A percentile compares a stretch with the other conserved stretches of the same genome.
phyloP scores from a whole-genome alignment of 2,888 invertebrate genomes.

The Malachius bipustulatus region DNA sequence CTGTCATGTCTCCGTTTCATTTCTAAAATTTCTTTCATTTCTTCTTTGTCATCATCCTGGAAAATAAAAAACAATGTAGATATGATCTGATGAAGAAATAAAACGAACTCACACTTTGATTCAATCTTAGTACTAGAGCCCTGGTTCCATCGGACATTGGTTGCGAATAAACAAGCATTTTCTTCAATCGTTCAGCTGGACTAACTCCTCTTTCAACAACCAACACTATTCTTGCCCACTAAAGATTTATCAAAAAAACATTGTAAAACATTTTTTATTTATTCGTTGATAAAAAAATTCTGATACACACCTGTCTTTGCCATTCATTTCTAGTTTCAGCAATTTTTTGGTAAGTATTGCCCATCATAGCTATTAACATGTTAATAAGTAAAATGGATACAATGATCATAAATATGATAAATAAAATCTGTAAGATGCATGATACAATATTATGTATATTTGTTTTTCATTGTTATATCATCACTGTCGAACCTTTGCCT shows the following conservation, averaged over 20 bases:
- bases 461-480: too few relatives aligned
- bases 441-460: too few relatives aligned
- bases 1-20: constrained; percentile 79
- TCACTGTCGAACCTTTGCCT: constrained; percentile 67
- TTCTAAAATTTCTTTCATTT: constrained; percentile 86
- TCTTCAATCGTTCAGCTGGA: constrained; percentile 72
- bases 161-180: constrained; percentile 85
- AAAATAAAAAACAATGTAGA: constrained; percentile 13
- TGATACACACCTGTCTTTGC: constrained; percentile 65
- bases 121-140: constrained; percentile 75
- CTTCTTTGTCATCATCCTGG: constrained; percentile 85
- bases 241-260: too few relatives aligned
- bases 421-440: constrained; percentile 59
- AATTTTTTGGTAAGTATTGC: constrained; percentile 96
- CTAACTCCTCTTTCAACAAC: constrained; percentile 96
- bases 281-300: background rate
- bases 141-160: constrained; percentile 82
- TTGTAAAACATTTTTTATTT: too few relatives aligned
- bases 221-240: constrained; percentile 96
- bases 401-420: constrained; percentile 95
- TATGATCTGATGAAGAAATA: too few relatives aligned
- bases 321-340: constrained; percentile 95
- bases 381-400: constrained; percentile 91
- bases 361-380: constrained; percentile 99
- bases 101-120: constrained; percentile 61